Conservation (phyloP, 2,113 vertebrate species). For the Otus sunia region DNA sequence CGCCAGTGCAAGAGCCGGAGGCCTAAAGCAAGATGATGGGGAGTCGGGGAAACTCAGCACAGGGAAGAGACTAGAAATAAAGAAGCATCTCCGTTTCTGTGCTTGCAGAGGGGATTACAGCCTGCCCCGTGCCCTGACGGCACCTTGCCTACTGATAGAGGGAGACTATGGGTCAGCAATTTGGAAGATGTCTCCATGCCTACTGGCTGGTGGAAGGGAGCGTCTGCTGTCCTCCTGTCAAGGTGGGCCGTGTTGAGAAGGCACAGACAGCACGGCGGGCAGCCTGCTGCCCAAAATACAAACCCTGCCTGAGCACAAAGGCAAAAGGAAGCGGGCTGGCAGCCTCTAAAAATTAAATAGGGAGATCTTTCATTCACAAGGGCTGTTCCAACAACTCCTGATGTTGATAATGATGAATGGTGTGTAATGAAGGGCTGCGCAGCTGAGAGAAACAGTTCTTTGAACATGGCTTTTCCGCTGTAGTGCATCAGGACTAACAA, state of each 20-base stretch:
- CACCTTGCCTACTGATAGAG: neutral
- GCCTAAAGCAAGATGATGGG: neutral
- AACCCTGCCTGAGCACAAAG: neutral
- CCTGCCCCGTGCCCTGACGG: neutral
- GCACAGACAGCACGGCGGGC: neutral
- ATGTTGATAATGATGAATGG: slow-evolving; percentile 42
- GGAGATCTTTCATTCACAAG: slow-evolving; percentile 32
- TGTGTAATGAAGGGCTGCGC: slow-evolving; percentile 36
- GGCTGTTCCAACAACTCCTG: slow-evolving; percentile 34
- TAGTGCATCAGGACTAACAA: neutral
- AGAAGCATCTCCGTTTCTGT: neutral
- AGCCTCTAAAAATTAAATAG: neutral
- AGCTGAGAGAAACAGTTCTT: slow-evolving; percentile 9
- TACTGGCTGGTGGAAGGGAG: neutral
- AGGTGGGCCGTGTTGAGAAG: neutral
- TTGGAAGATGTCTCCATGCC: neutral
- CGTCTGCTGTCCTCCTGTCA: neutral
- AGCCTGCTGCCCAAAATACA: neutral
- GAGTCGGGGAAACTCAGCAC: neutral
- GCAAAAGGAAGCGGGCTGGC: neutral
- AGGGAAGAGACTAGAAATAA: neutral
- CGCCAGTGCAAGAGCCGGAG: neutral
- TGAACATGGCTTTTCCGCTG: slow-evolving; percentile 7
- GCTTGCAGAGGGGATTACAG: neutral
- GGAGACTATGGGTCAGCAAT: neutral